Evolutionary conservation across 1,140 invertebrate genomes (phyloP).

Genomic region (Drosophila biarmipes): DNA sequence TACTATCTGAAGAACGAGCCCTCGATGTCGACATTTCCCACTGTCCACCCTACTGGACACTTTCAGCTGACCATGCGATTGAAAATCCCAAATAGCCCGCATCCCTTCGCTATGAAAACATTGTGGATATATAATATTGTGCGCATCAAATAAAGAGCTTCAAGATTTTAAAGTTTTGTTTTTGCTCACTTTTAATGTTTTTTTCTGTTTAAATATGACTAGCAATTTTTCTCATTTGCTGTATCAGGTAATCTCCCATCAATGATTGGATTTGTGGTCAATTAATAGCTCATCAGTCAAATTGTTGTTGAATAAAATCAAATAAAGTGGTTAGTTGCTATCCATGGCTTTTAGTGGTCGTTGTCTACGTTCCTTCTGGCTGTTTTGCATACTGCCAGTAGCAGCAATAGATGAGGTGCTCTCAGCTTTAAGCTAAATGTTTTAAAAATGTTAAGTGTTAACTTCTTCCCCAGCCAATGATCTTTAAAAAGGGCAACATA

Average conservation of each 20-base stretch:
- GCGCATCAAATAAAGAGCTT: not conserved
- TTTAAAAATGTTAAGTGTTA: not conserved
- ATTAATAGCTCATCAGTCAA: conserved; percentile 35
- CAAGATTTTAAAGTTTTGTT: not conserved
- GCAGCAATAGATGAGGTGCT: conserved; percentile 8
- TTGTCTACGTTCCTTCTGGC: conserved; percentile 1
- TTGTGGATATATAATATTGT: conserved; percentile 42
- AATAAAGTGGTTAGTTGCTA: not conserved
- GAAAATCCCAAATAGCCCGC: conserved; percentile 11
- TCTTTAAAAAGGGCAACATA: conserved; percentile 11
- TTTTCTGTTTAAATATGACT: no score
- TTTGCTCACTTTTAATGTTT: no score
- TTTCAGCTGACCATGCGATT: conserved; percentile 26
- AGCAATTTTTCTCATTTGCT: no score
- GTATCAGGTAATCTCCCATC: not conserved
- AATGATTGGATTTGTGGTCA: conserved; percentile 4
- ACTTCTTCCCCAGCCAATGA: not conserved
- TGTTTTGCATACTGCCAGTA: not conserved
- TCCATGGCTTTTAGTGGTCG: not conserved
- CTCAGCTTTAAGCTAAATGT: no score
- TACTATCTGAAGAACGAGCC: conserved; percentile 25
- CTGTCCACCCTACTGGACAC: conserved; percentile 20
- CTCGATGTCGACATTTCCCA: not conserved
- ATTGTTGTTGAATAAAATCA: not conserved
- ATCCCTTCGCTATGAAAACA: conserved; percentile 48